Base-by-base conservation (phyloP, 2,888 invertebrate genomes). In the Eupsilia transversa region DNA sequence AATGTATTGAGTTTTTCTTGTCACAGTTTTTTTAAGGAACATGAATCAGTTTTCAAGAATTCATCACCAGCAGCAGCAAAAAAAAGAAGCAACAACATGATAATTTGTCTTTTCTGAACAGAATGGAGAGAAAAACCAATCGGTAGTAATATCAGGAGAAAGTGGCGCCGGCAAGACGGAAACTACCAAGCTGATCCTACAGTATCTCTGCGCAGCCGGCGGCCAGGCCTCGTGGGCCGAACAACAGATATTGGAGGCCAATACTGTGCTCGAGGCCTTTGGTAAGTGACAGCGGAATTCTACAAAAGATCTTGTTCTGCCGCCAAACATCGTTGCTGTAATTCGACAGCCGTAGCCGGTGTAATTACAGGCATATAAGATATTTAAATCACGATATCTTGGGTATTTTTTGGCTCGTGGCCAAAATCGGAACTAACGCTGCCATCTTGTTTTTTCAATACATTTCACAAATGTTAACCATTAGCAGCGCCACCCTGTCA, bases 131-230 rank as follows among this genome's bases (percentile, higher is more conserved):
- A 95, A 92, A 85, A 96, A 96, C 92, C 98, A 99, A 94, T 98
- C 98, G 69, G 98, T 98, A 89, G 98, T 99, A 72, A 99, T 99
- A 96, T 98, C 98, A 56, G 99, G 99, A 3, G 99, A 99, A 94
- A 98, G 98, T 89, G 99, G 99, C 9, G 99, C 99, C 7, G 99
- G 99, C 68, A 99, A 99, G 96, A 99, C 99, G 1, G 99, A 99
- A 94, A 98, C 98, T 69, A 99, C 99, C 5, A 98, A 99, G 93
- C 97, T 99, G 91, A 98, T 99, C 86, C 96, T 99, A 80, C 99
- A 99, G 94, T 99, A 99, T 94, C 96, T 99, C 70, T 99, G 99
- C 94, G 98, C 98, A 23, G 98, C 99, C 12, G 98, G 98, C 12
- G 96, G 95, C 0, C 96, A 96, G 81, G 95, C 96, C 27, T 98